A percentile compares a stretch with the other conserved stretches of the same genome.
Evolutionary conservation across 2,888 invertebrate genomes (phyloP).

Genomic region (Conchocele bisecta): DNA sequence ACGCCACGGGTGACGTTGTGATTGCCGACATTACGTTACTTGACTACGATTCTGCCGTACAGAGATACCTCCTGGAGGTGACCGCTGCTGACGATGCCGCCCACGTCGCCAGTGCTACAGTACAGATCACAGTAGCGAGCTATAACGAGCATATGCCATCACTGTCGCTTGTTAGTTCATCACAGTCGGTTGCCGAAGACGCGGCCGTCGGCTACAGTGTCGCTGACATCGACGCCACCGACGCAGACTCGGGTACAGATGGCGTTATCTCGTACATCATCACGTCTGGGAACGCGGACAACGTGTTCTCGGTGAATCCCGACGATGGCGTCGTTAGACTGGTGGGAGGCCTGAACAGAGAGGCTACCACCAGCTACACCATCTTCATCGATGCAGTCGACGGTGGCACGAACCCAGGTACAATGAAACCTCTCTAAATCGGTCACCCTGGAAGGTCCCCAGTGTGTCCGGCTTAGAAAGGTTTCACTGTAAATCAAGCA

Average conservation of each 20-base stretch:
- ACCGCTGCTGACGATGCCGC: constrained; percentile 85
- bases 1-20: constrained; percentile 58
- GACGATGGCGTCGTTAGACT: constrained; percentile 63
- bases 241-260: constrained; percentile 67
- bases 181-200: constrained; percentile 56
- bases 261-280: constrained; percentile 65
- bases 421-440: too few species aligned
- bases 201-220: constrained; percentile 50
- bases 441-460: too few species aligned
- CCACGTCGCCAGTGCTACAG: constrained; percentile 52
- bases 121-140: constrained; percentile 58
- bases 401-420: too few species aligned
- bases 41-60: constrained; percentile 70
- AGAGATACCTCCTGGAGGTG: constrained; percentile 90
- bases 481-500: too few species aligned
- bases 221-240: constrained; percentile 62
- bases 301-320: constrained; percentile 58
- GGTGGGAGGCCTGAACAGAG: constrained; percentile 62
- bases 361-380: constrained; percentile 50
- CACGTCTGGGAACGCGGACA: constrained; percentile 59
- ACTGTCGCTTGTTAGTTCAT: constrained; percentile 44
- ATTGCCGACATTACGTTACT: constrained; percentile 54
- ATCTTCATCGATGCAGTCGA: constrained; percentile 62
- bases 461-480: too few species aligned
- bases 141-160: constrained; percentile 64